Evolutionary conservation across 2,888 invertebrate species (phyloP).

Genomic region (Diplazon laetatorius): DNA sequence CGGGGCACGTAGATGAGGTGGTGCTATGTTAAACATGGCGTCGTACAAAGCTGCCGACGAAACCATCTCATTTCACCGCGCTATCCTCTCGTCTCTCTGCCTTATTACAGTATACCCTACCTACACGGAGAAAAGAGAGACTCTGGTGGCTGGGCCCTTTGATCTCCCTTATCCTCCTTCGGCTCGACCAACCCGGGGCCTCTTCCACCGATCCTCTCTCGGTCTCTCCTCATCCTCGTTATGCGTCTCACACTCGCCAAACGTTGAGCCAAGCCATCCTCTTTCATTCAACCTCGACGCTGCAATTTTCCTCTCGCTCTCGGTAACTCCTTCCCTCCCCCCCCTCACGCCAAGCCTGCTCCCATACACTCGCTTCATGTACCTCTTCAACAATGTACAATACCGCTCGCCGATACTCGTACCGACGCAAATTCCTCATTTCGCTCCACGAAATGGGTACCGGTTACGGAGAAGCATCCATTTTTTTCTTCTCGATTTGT

Average conservation of each 20-base stretch:
- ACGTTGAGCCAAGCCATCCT: slow-evolving; percentile 42
- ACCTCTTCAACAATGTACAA: neutral
- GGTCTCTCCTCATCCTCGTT: slow-evolving; percentile 50
- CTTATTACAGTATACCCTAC: slow-evolving; percentile 71
- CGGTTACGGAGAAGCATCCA: no score
- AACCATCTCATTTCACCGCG: slow-evolving; percentile 79
- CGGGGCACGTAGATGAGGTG: slow-evolving; percentile 78
- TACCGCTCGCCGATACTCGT: neutral
- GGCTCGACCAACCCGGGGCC: slow-evolving; percentile 21
- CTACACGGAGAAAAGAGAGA: slow-evolving; percentile 56
- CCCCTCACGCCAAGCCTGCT: neutral
- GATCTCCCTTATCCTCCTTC: slow-evolving; percentile 62
- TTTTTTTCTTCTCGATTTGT: no score
- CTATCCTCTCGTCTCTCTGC: slow-evolving; percentile 73
- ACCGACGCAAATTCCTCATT: neutral
- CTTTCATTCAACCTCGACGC: slow-evolving; percentile 28
- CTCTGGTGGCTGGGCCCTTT: slow-evolving; percentile 63
- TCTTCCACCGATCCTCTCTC: slow-evolving; percentile 24
- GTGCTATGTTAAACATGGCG: slow-evolving; percentile 80
- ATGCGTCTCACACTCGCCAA: slow-evolving; percentile 47
- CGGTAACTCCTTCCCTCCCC: no score
- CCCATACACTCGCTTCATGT: neutral
- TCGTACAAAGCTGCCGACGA: slow-evolving; percentile 80
- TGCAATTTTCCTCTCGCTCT: slow-evolving; percentile 22
- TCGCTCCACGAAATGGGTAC: neutral